A percentile compares a stretch with the other conserved stretches of the same genome.
Conservation (phyloP, 2,888 invertebrate genomes). For the Aphodius sticticus region DNA sequence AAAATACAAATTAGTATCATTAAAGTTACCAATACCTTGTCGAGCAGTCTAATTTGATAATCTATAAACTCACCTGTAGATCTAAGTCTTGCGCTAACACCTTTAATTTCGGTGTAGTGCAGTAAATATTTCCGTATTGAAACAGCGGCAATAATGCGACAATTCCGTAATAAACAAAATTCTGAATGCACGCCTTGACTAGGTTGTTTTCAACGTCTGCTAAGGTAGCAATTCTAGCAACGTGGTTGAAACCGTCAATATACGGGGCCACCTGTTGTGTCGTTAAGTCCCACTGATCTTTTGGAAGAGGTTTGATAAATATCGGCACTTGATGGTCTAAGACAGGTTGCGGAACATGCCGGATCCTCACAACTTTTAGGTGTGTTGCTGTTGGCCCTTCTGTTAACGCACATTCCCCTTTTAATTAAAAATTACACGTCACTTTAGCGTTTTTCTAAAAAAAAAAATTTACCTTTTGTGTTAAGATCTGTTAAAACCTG, state of each 20-base stretch:
- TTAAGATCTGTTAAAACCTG: conserved; percentile 86
- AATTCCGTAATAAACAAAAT: conserved; percentile 81
- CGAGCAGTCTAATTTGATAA: background rate
- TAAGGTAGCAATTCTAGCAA: conserved; percentile 87
- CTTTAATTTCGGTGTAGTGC: conserved; percentile 66
- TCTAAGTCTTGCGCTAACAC: conserved; percentile 62
- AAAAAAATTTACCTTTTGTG: conserved; percentile 60
- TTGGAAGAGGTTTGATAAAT: conserved; percentile 61
- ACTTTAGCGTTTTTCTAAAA: background rate
- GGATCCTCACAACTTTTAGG: conserved; percentile 84
- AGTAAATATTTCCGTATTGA: conserved; percentile 73
- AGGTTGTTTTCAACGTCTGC: conserved; percentile 93
- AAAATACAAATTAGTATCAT: conserved; percentile 28
- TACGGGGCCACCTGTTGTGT: conserved; percentile 89
- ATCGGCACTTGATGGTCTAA: conserved; percentile 92
- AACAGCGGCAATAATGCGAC: conserved; percentile 69
- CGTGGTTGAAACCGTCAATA: conserved; percentile 92
- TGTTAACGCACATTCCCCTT: conserved; percentile 61
- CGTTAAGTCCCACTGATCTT: conserved; percentile 89
- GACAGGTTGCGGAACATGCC: conserved; percentile 82
- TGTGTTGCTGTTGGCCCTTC: conserved; percentile 90
- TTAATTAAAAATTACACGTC: conserved; percentile 5
- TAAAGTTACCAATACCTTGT: background rate
- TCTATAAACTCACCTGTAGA: conserved; percentile 53
- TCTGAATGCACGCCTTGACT: conserved; percentile 94